Percentiles rank a stretch among this genome's conserved stretches.
phyloP scores from a whole-genome alignment of 2,113 vertebrate genomes.

The Tyto alba region DNA sequence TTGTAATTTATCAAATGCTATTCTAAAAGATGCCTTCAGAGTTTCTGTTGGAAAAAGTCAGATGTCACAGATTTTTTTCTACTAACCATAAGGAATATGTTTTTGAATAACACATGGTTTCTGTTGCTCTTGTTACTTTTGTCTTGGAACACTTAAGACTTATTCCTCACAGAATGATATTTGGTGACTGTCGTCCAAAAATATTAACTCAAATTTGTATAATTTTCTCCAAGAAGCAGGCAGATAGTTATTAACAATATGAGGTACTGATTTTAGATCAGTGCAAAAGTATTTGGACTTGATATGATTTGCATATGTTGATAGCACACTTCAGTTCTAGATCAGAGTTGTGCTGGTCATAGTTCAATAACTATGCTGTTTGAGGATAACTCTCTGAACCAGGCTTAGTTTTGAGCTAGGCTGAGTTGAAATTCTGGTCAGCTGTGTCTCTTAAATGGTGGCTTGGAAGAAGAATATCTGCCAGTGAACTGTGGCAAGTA shows the following conservation, averaged over 20 bases:
- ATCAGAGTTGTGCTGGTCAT: background rate
- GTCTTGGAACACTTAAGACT: background rate
- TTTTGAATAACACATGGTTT: background rate
- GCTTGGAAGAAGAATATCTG: background rate
- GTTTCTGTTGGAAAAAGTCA: background rate
- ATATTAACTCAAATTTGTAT: background rate
- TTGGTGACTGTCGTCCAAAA: background rate
- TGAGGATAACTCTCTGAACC: background rate
- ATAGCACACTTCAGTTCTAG: background rate
- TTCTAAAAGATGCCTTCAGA: background rate
- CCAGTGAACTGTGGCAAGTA: background rate
- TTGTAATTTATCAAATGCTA: background rate
- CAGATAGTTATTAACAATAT: background rate
- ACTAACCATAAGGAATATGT: background rate
- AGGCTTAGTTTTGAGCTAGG: background rate
- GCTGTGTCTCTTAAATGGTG: background rate
- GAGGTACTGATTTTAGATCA: background rate
- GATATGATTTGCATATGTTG: background rate
- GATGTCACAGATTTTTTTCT: background rate
- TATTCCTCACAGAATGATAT: background rate
- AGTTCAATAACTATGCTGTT: background rate
- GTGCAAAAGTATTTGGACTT: background rate
- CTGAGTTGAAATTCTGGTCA: background rate
- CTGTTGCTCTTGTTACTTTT: background rate
- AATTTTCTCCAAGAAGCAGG: background rate